phyloP scores from a whole-genome alignment of 2,113 vertebrate genomes.

The Noturus placidus region DNA sequence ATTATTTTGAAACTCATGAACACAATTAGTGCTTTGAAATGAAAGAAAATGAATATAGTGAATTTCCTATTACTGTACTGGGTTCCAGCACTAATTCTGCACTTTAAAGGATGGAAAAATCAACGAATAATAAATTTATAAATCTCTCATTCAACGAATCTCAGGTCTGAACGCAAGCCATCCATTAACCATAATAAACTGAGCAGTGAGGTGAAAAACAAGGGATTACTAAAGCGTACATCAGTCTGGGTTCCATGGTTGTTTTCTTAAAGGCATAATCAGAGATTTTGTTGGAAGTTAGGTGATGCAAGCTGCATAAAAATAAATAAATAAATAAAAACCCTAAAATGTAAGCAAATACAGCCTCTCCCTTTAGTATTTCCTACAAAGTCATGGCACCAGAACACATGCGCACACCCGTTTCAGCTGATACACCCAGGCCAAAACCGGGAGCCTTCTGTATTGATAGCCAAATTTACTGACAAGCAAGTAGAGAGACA shows the following conservation, averaged over 20 bases:
- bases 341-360: neutral
- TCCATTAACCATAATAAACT: neutral
- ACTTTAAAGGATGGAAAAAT: neutral
- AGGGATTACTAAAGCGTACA: neutral
- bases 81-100: conserved; percentile 30
- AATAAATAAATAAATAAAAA: neutral
- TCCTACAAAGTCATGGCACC: neutral
- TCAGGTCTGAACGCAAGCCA: neutral
- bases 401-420: neutral
- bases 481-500: neutral
- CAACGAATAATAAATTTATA: neutral
- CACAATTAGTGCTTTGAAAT: neutral
- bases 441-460: neutral
- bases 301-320: neutral
- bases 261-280: neutral
- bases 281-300: neutral
- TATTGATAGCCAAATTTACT: neutral
- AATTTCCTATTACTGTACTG: neutral
- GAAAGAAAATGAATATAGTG: neutral
- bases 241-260: neutral
- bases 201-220: neutral
- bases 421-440: neutral
- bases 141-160: neutral
- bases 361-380: neutral
- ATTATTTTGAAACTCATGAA: neutral